A percentile compares a stretch with the other conserved stretches of the same genome.
These are phyloP conservation scores for Halyomorpha halys DNA, from an alignment of 1,140 invertebrate species.

Conservation along the genomic window DNA sequence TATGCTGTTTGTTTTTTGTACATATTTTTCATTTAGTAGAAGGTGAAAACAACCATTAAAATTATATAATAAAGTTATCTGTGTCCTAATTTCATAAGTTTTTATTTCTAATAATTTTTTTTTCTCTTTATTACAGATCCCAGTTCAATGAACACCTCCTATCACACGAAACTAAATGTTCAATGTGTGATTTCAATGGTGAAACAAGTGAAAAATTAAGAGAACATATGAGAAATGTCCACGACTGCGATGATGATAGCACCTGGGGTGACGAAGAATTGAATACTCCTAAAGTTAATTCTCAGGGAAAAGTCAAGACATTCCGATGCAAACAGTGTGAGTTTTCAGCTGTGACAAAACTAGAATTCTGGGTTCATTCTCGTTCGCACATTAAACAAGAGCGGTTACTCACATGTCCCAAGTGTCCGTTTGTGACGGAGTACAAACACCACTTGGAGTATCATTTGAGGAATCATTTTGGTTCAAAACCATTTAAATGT, in stretches of 20 bases:
- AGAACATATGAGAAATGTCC: constrained; percentile 28
- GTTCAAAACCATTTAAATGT: constrained; percentile 95
- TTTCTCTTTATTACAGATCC: constrained; percentile 26
- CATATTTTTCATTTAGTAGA: too few relatives aligned
- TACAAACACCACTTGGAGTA: constrained; percentile 99
- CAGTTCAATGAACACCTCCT: constrained; percentile 29
- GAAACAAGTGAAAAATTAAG: constrained; percentile 24
- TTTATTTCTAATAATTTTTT: not conserved
- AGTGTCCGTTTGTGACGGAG: constrained; percentile 95
- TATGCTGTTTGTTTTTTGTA: too few relatives aligned
- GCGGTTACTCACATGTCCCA: constrained; percentile 79
- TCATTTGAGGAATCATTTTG: constrained; percentile 89
- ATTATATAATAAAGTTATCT: too few relatives aligned
- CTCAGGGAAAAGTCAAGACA: constrained; percentile 73
- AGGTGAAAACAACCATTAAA: too few relatives aligned
- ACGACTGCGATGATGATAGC: constrained; percentile 27
- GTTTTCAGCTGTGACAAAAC: constrained; percentile 72
- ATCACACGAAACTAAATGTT: constrained; percentile 28
- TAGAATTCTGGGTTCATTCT: constrained; percentile 89
- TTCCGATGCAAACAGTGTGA: constrained; percentile 90
- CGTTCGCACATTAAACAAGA: constrained; percentile 84
- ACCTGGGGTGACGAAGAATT: constrained; percentile 52
- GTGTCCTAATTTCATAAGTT: too few relatives aligned
- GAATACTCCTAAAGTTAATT: constrained; percentile 60
- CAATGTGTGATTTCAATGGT: constrained; percentile 29